Base-by-base conservation (phyloP, 2,797 vertebrate species). In the Pagetopsis macropterus region DNA sequence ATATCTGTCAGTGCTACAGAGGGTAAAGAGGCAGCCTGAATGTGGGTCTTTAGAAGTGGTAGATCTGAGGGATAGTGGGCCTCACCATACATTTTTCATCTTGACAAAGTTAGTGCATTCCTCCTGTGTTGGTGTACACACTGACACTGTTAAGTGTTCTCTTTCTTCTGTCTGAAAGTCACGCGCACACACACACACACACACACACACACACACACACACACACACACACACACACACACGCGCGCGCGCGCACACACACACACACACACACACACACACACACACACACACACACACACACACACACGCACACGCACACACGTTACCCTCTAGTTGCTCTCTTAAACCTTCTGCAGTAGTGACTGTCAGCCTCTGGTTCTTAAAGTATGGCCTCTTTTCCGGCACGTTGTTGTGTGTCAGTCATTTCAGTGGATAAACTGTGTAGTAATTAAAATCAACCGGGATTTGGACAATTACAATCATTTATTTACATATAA, bases 71-170 rank as follows among this genome's bases (percentile, higher is more conserved):
- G 58, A 48, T 31, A 9, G 44, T 4, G 17, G 46, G 75, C 66
- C 79, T 77, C 81, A 13, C 11, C 27, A 33, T 52, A 11, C 43
- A 14, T 73, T 66, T 70, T 56, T 78, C 76, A 78, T 72, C 27
- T 0, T 57, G 75, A 75, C 81, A 76, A 72, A 71, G 73, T 68
- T 58, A 69, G 41, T 59, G 61, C 51, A 79, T 58, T 75, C 76
- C 55, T 67, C 33, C 27, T 2, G 41, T 21, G 62, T 19, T 46
- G 49, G 44, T 57, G 75, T 12, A 37, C 56, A 11, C 10, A 33
- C 9, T 46, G n/a, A 6, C 10, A 33, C 9, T 46, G n/a, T 37
- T 5, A 71, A 52, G 60, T 12, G 58, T 46, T 48, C 27, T n/a
- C 21, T 65, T 49, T 72, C 63, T 57, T 56, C 44, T 23, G 48